Base-by-base conservation (phyloP, 2,888 invertebrate genomes). In the Drosophila pseudotalamancana region DNA sequence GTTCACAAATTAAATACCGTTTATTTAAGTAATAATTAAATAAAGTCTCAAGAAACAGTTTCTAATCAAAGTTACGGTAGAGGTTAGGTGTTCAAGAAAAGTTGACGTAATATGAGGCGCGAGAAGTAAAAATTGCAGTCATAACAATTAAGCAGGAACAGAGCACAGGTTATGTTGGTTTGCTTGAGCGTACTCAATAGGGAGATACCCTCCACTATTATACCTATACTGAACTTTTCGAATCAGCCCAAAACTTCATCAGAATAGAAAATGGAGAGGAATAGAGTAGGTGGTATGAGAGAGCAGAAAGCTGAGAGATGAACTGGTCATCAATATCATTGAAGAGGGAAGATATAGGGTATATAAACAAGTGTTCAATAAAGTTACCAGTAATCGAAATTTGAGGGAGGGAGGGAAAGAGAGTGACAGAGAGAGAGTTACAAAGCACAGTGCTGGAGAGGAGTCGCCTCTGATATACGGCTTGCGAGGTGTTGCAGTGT, bases 221-320 rank as follows among this genome's bases (percentile, higher is more conserved):
- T 4, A 0, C 14, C 3, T 4, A 12, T 5, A n/a, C 16, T 18
- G 9, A 11, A 1, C 11, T 11, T 4, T 4, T 16, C 9, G 8
- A n/a, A n/a, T n/a, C n/a, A n/a, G n/a, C n/a, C n/a, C n/a, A n/a
- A n/a, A n/a, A n/a, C n/a, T n/a, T n/a, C n/a, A n/a, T n/a, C n/a
- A n/a, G n/a, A n/a, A n/a, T n/a, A n/a, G n/a, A n/a, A 74, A 87
- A 87, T 77, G 81, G 87, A 78, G 63, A 51, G 61, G 68, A 64
- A 55, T 76, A 65, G 65, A 66, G 79, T 73, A 61, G 73, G 82
- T 83, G 57, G 65, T 39, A 23, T 8, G 25, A 9, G 12, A 19
- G 6, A 34, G 16, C 12, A 14, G 34, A 12, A 12, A 21, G 21
- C 21, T 8, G 6, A 39, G 6, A 25, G 25, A n/a, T 12, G 9